Base-by-base conservation (phyloP, 2,797 vertebrate species). In the Nannoperca australis region DNA sequence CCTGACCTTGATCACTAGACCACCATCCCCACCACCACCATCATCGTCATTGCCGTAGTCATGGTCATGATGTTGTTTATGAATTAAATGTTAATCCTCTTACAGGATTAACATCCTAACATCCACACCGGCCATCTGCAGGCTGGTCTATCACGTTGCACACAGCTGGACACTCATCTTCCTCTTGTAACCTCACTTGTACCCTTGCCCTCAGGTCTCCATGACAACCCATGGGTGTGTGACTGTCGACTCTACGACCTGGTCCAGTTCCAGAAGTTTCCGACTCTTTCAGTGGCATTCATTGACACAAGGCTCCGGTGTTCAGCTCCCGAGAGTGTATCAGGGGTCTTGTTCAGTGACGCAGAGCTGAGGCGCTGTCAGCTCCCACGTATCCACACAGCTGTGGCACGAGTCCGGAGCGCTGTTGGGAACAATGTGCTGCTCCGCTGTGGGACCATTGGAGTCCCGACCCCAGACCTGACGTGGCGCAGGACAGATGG, bases 201-300 rank as follows among this genome's bases (percentile, higher is more conserved):
- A 27, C 36, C 71, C 66, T 86, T 60, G 1, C 54, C 65, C 47
- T 63, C 87, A 99, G 98, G 98, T 88, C 96, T 99, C 64, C 98
- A 99, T 90, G 97, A 99, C 93, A 99, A 99, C 87, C 97, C 97
- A 24, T 99, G 98, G 98, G 88, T 95, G 45, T 99, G 98, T 71
- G 98, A 99, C 93, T 99, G 98, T 87, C 96, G 96, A 18, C 94
- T 99, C 15, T 97, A 97, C 0, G 97, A 98, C 88, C 96, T 99
- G 92, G 96, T 97, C 69, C 96, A 95, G 88, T 97, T 99, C 87
- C 93, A 98, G 63, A 98, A 97, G 81, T 95, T 94, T 64, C 96
- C 96, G 17, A 95, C 94, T 51, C 93, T 96, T 15, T 96, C 97
- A 0, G 89, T 97, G 87, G 96, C 96, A 3, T 97, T 99, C 87